phyloP scores from a whole-genome alignment of 2,113 vertebrate genomes.

The Psittacara wagleri region DNA sequence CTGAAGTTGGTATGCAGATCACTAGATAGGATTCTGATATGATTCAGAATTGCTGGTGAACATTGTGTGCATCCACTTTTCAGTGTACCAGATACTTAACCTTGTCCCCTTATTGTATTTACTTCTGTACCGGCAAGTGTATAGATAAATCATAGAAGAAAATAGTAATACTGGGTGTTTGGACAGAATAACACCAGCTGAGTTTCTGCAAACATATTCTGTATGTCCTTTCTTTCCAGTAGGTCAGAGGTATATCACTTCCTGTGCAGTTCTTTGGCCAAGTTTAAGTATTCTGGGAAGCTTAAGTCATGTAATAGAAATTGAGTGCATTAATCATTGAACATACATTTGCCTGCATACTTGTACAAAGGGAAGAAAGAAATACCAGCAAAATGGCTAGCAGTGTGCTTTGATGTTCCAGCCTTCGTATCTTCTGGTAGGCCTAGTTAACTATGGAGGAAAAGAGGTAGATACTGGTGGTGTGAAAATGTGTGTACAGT shows the following conservation, averaged over 20 bases:
- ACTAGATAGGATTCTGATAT: background rate
- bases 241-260: background rate
- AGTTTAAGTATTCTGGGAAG: background rate
- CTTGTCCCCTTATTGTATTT: background rate
- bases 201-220: background rate
- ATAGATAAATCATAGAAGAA: background rate
- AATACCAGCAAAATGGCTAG: background rate
- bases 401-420: background rate
- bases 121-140: background rate
- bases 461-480: background rate
- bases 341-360: background rate
- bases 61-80: background rate
- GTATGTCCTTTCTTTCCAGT: background rate
- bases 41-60: background rate
- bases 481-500: background rate
- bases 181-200: background rate
- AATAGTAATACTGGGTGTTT: background rate
- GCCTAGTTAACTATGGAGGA: background rate
- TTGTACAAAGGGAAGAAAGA: background rate
- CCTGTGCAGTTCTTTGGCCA: background rate
- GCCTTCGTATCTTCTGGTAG: background rate
- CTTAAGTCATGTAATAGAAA: background rate
- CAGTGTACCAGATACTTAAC: background rate
- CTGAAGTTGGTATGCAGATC: background rate
- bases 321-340: background rate